Evolutionary conservation across 2,888 invertebrate species (phyloP), one percentile per base, ranked within the genome.

Genomic region (Epirrita christyi): DNA sequence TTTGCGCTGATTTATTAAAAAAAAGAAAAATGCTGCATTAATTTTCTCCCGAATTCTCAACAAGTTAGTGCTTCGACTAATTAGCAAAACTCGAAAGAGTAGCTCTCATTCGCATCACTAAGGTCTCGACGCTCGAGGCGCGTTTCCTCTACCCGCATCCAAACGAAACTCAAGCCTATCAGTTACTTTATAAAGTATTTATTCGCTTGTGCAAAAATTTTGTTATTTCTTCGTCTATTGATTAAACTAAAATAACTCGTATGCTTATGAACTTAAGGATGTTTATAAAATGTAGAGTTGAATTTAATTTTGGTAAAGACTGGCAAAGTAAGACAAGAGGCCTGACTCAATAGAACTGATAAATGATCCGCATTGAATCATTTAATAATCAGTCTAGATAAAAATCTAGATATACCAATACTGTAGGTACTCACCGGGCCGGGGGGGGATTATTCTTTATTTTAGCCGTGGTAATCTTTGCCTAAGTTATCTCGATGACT

Each of bases 61-160:
- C 61, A 40, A 63, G 59, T 41, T 45, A 55, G 56, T 50, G 49
- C 56, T 63, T 42, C 56, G 57, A 63, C 65, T 67, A 67, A 67
- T 67, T 65, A 65, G 63, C 65, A 63, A 53, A 65, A 60, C 60
- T 61, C 60, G 41, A 51, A 65, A 44, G 61, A 60, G 66, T 64
- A 62, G 52, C 61, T 55, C 63, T 61, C 59, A 67, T 65, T 71
- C 70, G 64, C 83, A 81, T 76, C 81, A 80, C 83, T 83, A 83
- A 62, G 53, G 64, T 64, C 70, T 55, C 66, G 67, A 70, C 72
- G 76, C 76, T 73, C 66, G 76, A 70, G 72, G 73, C 73, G 67
- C 32, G 55, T 64, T 69, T 64, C 56, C 60, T 63, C 43, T 14
- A 15, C 15, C 45, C 53, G 11, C 53, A 49, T 61, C 57, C 75